phyloP scores from a whole-genome alignment of 2,888 invertebrate species.

The Epinotia ramella region DNA sequence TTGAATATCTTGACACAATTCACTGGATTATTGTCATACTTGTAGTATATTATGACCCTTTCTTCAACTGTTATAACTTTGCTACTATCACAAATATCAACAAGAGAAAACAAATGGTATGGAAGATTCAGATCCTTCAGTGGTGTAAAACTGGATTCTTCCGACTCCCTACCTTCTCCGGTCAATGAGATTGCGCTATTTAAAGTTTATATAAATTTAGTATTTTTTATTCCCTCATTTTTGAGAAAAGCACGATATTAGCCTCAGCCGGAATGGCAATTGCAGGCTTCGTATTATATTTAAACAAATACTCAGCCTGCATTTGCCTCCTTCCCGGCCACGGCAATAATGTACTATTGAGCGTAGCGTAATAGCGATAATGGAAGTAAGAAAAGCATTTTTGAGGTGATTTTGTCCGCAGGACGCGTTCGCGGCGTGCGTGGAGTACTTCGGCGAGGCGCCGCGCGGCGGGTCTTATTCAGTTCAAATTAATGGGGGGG shows the following conservation, averaged over 20 bases:
- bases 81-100: constrained; percentile 98
- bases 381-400: background rate
- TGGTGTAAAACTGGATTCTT: constrained; percentile 95
- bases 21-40: constrained; percentile 97
- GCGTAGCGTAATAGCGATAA: too few relatives aligned
- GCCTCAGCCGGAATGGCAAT: too few relatives aligned
- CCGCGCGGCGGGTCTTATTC: constrained; percentile 87
- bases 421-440: constrained; percentile 96
- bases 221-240: too few relatives aligned
- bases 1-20: constrained; percentile 99
- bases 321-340: too few relatives aligned
- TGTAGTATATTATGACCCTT: constrained; percentile 96
- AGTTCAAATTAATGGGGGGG: too few relatives aligned
- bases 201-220: too few relatives aligned
- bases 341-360: too few relatives aligned
- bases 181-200: constrained; percentile 96
- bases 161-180: constrained; percentile 95
- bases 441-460: constrained; percentile 99
- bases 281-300: too few relatives aligned
- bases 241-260: too few relatives aligned
- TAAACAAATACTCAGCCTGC: too few relatives aligned
- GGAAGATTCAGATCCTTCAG: constrained; percentile 93
- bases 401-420: constrained; percentile 62
- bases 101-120: constrained; percentile 95
- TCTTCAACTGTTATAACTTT: constrained; percentile 97